Conservation (phyloP, 2,888 invertebrate species). For the Drosophila aldrichi region DNA sequence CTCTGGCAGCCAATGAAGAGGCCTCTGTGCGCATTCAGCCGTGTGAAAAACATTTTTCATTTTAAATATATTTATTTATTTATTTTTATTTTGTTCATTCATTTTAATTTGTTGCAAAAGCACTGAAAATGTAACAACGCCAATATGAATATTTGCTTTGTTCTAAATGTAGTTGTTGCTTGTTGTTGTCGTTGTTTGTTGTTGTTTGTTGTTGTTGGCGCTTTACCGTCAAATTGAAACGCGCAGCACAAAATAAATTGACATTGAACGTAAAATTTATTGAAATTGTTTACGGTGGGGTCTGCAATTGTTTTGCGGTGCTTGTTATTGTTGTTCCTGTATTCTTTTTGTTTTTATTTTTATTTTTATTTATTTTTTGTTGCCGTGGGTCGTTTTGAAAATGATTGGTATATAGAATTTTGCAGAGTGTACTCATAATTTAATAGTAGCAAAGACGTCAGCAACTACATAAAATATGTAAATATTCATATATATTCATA, state of each 20-base stretch:
- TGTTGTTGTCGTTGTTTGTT: constrained; percentile 36
- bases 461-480: not conserved
- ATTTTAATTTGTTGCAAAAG: constrained; percentile 69
- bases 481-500: not conserved
- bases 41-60: constrained; percentile 62
- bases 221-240: constrained; percentile 70
- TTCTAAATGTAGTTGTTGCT: constrained; percentile 8
- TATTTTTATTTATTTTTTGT: not conserved
- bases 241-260: constrained; percentile 73
- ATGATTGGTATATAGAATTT: constrained; percentile 33
- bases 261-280: constrained; percentile 75
- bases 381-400: constrained; percentile 36
- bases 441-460: not conserved
- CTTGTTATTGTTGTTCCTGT: constrained; percentile 23
- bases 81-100: constrained; percentile 32
- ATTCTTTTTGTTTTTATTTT: constrained; percentile 3
- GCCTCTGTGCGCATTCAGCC: constrained; percentile 48
- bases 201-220: constrained; percentile 34
- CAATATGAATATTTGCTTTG: constrained; percentile 41
- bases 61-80: constrained; percentile 11
- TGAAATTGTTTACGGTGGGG: constrained; percentile 74
- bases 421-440: not conserved
- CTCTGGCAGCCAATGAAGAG: constrained; percentile 19
- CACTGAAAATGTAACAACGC: constrained; percentile 47
- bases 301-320: constrained; percentile 51